A percentile compares a stretch with the other conserved stretches of the same genome.
These are phyloP conservation scores for Tipula helvola DNA, from an alignment of 2,888 invertebrate genomes.

Conservation along the genomic window DNA sequence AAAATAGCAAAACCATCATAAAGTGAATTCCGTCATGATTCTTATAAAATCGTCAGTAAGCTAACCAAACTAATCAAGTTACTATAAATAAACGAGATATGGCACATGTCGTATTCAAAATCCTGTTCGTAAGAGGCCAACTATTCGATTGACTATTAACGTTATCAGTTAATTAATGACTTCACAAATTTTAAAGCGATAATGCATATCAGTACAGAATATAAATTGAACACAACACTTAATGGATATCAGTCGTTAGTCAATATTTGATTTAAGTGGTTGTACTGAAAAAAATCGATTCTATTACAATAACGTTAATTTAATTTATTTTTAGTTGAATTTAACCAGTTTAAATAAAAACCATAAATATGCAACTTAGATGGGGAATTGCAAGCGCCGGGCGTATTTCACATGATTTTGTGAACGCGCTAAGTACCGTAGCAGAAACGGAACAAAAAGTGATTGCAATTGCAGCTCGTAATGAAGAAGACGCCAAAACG, in stretches of 20 bases:
- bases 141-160: neutral
- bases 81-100: neutral
- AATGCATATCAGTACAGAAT: neutral
- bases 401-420: conserved; percentile 71
- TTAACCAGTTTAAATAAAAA: neutral
- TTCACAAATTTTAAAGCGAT: neutral
- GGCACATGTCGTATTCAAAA: neutral
- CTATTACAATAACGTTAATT: too few species aligned
- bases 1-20: neutral
- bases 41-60: neutral
- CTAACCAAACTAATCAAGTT: neutral
- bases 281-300: neutral
- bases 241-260: neutral
- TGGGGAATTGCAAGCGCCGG: conserved; percentile 80
- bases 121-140: neutral
- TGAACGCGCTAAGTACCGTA: conserved; percentile 49
- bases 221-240: neutral
- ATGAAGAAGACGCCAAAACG: conserved; percentile 49
- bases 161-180: neutral
- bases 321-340: neutral
- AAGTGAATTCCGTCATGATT: neutral
- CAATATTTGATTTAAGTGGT: neutral
- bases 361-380: conserved; percentile 11
- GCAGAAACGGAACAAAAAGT: conserved; percentile 50
- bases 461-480: conserved; percentile 64